Evolutionary conservation across 2,113 vertebrate genomes (phyloP).

Genomic region (Symphodus melops): DNA sequence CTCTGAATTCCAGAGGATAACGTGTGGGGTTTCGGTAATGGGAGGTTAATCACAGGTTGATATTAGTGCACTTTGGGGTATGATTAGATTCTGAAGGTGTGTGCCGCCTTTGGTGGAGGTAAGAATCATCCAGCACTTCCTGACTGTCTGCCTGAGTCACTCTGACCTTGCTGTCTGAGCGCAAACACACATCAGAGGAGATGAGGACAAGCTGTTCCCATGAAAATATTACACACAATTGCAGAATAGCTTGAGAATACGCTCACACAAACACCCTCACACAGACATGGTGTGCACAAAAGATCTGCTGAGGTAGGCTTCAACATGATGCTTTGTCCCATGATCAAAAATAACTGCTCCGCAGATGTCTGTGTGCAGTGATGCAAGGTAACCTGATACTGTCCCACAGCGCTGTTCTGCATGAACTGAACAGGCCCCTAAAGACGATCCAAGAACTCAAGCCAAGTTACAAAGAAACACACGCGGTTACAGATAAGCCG

Average conservation of each 20-base stretch:
- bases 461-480: constrained; percentile 10
- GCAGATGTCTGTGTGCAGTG: constrained; percentile 60
- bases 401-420: constrained; percentile 59
- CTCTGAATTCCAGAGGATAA: constrained; percentile 68
- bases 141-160: constrained; percentile 42
- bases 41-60: constrained; percentile 78
- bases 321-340: constrained; percentile 43
- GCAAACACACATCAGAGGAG: constrained; percentile 33
- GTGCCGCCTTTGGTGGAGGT: constrained; percentile 37
- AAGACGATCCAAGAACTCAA: constrained; percentile 37
- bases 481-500: not conserved
- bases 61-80: constrained; percentile 61
- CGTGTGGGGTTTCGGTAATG: constrained; percentile 55
- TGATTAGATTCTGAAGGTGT: constrained; percentile 52
- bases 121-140: constrained; percentile 31
- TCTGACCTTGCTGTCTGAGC: constrained; percentile 51
- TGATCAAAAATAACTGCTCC: constrained; percentile 68
- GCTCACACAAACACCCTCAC: not conserved
- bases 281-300: constrained; percentile 8
- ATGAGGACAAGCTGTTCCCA: constrained; percentile 47
- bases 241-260: constrained; percentile 5
- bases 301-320: constrained; percentile 55
- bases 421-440: constrained; percentile 47
- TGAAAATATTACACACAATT: constrained; percentile 17
- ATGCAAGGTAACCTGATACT: constrained; percentile 63